phyloP scores from a whole-genome alignment of 2,113 vertebrate genomes.

The Caracal caracal region DNA sequence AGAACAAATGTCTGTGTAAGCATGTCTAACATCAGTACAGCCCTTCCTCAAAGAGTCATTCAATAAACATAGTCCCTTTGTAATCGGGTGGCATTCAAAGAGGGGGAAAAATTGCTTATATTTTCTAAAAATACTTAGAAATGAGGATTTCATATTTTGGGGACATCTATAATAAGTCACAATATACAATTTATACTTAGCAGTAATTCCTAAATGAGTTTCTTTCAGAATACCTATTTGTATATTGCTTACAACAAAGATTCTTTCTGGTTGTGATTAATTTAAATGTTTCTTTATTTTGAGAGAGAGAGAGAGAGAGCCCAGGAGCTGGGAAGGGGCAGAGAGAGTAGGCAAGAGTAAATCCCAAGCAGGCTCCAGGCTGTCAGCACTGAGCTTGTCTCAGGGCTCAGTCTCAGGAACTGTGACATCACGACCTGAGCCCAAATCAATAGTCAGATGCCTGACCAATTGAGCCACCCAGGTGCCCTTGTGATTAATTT shows the following conservation, averaged over 20 bases:
- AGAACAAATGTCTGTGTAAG: not conserved
- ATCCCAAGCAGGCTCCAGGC: too few species aligned
- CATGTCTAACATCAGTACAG: not conserved
- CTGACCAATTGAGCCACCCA: too few species aligned
- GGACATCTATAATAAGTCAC: not conserved
- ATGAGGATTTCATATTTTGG: slow-evolving; percentile 7
- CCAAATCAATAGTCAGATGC: too few species aligned
- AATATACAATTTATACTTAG: not conserved
- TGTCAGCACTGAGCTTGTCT: too few species aligned
- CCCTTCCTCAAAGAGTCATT: not conserved
- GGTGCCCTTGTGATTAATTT: not conserved
- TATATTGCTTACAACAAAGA: slow-evolving; percentile 1
- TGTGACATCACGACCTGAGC: too few species aligned
- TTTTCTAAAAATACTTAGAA: slow-evolving; percentile 50
- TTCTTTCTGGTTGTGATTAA: not conserved
- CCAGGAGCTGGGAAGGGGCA: too few species aligned
- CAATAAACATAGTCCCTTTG: not conserved
- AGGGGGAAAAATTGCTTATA: not conserved
- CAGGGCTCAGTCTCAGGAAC: too few species aligned
- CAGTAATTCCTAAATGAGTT: not conserved
- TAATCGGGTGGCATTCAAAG: not conserved
- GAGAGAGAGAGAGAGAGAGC: too few species aligned
- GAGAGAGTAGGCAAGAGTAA: too few species aligned
- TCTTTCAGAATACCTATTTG: slow-evolving; percentile 29
- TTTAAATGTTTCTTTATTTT: not conserved